These are phyloP conservation scores for Siderastrea radians DNA, from an alignment of 92 coral and sea anemone species.

Conservation along the genomic window DNA sequence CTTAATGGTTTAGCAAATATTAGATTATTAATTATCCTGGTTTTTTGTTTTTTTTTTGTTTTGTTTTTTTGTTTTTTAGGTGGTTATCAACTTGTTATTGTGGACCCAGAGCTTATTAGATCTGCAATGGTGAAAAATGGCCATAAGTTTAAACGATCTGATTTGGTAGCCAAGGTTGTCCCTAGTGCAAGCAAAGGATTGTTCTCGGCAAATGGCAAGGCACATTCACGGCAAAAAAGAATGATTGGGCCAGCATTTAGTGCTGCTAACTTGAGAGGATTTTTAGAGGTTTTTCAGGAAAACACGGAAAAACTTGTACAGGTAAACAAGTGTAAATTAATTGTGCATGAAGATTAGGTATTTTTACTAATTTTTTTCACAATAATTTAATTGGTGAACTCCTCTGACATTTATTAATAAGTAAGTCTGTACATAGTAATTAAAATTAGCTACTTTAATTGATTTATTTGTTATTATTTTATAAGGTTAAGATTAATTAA, in stretches of 20 bases:
- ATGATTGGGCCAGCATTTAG: constrained; percentile 87
- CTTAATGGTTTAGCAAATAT: too few relatives aligned
- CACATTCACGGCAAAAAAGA: constrained; percentile 81
- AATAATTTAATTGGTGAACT: not conserved
- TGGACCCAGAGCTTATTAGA: constrained; percentile 79
- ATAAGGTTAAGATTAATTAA: too few relatives aligned
- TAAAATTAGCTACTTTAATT: too few relatives aligned
- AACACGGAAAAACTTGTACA: constrained; percentile 65
- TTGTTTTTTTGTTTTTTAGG: constrained; percentile 15
- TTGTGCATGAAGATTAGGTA: too few relatives aligned
- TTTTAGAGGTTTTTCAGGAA: constrained; percentile 72
- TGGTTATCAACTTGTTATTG: constrained; percentile 34
- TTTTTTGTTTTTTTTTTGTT: too few relatives aligned
- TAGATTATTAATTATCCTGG: too few relatives aligned
- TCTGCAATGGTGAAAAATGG: constrained; percentile 70
- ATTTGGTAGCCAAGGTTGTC: constrained; percentile 33
- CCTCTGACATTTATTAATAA: too few relatives aligned
- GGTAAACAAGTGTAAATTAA: constrained; percentile 45
- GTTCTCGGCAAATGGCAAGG: constrained; percentile 78
- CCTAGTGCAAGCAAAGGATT: constrained; percentile 70
- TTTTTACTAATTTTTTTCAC: too few relatives aligned
- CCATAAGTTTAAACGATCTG: constrained; percentile 73
- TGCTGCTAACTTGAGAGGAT: constrained; percentile 60
- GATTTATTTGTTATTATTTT: too few relatives aligned
- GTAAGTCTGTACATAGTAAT: too few relatives aligned